A percentile compares a stretch with the other conserved stretches of the same genome.
Conservation (phyloP, 2,888 invertebrate genomes). For the Dyspetes luteomarginatus region DNA sequence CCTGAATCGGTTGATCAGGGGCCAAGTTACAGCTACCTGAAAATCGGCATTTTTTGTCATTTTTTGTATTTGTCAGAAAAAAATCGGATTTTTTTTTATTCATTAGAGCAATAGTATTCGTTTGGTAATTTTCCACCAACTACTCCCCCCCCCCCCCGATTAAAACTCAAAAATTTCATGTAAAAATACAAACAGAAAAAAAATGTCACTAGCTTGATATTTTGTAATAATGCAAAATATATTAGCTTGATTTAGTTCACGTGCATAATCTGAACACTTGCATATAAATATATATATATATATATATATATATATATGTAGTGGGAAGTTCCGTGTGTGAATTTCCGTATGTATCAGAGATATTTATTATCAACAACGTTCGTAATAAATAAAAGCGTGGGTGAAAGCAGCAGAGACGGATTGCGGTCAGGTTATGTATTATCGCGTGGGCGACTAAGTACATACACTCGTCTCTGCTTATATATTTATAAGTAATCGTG, state of each 20-base stretch:
- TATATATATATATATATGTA: background rate
- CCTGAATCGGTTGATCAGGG: too few species aligned
- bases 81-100: too few species aligned
- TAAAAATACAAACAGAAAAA: too few species aligned
- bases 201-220: background rate
- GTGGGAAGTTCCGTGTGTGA: background rate
- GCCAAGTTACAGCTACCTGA: too few species aligned
- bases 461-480: too few species aligned
- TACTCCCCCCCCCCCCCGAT: too few species aligned
- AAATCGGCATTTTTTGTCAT: too few species aligned
- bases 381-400: slow-evolving; percentile 54
- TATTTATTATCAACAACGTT: slow-evolving; percentile 35
- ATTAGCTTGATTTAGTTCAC: background rate
- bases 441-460: slow-evolving; percentile 46
- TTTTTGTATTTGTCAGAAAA: too few species aligned
- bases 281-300: background rate
- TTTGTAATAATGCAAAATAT: background rate
- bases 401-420: slow-evolving; percentile 58
- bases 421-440: slow-evolving; percentile 23
- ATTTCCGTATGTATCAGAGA: slow-evolving; percentile 12
- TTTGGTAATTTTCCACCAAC: too few species aligned
- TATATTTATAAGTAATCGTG: slow-evolving; percentile 15
- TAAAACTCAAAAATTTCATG: too few species aligned
- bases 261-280: background rate
- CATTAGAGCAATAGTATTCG: too few species aligned